A percentile compares a stretch with the other conserved stretches of the same genome.
These are phyloP conservation scores for Cantharis lateralis DNA, from an alignment of 2,888 invertebrate species.

Conservation along the genomic window DNA sequence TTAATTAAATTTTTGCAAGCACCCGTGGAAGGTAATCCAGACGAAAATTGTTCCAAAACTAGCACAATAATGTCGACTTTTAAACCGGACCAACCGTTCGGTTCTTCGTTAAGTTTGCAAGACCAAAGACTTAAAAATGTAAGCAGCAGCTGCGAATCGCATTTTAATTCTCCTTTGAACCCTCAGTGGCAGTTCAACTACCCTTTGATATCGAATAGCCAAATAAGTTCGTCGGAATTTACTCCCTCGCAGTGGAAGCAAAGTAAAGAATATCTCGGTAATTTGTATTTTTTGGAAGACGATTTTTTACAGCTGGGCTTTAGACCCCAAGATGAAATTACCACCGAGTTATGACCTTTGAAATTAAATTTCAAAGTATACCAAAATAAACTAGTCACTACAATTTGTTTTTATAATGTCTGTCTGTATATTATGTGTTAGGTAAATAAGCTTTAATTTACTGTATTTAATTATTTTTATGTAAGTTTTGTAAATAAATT, in stretches of 20 bases:
- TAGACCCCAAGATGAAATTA: conserved; percentile 86
- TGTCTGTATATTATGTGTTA: conserved; percentile 11
- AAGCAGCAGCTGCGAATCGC: conserved; percentile 50
- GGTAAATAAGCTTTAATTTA: background rate
- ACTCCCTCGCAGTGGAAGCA: conserved; percentile 56
- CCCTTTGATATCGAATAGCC: conserved; percentile 61
- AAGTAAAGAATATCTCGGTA: conserved; percentile 54
- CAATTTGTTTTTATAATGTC: background rate
- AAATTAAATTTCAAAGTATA: conserved; percentile 10
- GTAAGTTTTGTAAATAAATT: conserved; percentile 3
- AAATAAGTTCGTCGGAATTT: conserved; percentile 55
- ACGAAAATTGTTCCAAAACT: conserved; percentile 36
- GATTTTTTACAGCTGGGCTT: conserved; percentile 84
- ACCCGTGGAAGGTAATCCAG: conserved; percentile 51
- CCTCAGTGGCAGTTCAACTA: conserved; percentile 61
- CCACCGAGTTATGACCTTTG: conserved; percentile 73
- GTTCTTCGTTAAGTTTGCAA: conserved; percentile 51
- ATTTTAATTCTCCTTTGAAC: conserved; percentile 50
- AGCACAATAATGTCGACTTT: conserved; percentile 55
- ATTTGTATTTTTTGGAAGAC: conserved; percentile 74
- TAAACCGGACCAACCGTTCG: conserved; percentile 52
- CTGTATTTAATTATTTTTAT: background rate
- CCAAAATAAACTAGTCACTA: conserved; percentile 34
- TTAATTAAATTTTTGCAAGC: conserved; percentile 77
- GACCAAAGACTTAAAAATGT: conserved; percentile 50